A percentile compares a stretch with the other conserved stretches of the same genome.
These are phyloP conservation scores for Engystomops pustulosus DNA, from an alignment of 2,113 vertebrate species.

Conservation along the genomic window DNA sequence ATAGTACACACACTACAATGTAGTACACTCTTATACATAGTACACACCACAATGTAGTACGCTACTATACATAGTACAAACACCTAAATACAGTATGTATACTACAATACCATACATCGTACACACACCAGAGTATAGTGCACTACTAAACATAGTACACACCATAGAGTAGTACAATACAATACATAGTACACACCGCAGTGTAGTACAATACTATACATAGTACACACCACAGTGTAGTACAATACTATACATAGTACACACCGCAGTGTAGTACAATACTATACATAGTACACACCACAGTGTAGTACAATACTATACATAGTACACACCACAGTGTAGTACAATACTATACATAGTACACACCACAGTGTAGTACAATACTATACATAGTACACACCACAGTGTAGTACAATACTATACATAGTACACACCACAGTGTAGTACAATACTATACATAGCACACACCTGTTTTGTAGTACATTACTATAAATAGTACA, in stretches of 20 bases:
- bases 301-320: background rate
- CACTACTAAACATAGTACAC: background rate
- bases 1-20: background rate
- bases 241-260: too few relatives aligned
- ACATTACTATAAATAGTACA: too few relatives aligned
- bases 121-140: too few relatives aligned
- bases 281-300: background rate
- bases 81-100: too few relatives aligned
- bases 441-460: background rate
- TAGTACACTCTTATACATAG: background rate
- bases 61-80: background rate
- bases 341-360: too few relatives aligned
- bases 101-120: too few relatives aligned
- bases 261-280: background rate
- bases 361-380: background rate
- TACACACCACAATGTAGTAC: background rate
- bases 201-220: background rate
- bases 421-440: background rate
- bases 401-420: background rate
- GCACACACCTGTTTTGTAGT: too few relatives aligned
- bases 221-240: too few relatives aligned
- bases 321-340: too few relatives aligned
- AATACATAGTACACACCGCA: background rate
- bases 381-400: background rate
- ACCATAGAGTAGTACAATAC: background rate